phyloP scores from a whole-genome alignment of 1,140 invertebrate genomes.

The Meloidogyne chitwoodi region DNA sequence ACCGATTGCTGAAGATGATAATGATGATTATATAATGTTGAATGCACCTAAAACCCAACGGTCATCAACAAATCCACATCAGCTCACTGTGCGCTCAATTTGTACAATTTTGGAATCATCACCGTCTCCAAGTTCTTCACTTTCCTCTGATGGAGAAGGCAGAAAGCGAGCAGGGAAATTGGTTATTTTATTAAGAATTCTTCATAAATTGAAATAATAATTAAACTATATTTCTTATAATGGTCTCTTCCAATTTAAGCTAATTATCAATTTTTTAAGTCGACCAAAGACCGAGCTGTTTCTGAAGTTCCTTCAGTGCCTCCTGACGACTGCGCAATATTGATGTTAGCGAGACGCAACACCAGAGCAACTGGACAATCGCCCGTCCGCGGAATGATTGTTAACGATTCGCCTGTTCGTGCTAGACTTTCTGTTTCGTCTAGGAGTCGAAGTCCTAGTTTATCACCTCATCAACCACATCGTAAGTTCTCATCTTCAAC shows the following conservation, averaged over 20 bases:
- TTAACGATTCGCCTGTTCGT: neutral
- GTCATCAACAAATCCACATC: neutral
- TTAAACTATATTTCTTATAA: too few relatives aligned
- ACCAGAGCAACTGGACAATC: neutral
- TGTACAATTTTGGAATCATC: conserved; percentile 20
- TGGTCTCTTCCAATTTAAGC: neutral
- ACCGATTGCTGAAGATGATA: conserved; percentile 14
- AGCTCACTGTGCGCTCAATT: conserved; percentile 7
- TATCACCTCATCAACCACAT: neutral
- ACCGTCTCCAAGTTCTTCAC: conserved; percentile 3
- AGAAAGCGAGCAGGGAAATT: neutral
- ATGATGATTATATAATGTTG: conserved; percentile 8
- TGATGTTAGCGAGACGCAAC: neutral
- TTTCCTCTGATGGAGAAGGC: neutral
- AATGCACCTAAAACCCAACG: neutral
- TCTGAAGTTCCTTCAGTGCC: neutral
- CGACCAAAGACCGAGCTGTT: neutral
- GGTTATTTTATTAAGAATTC: neutral
- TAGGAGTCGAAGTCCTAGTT: conserved; percentile 13
- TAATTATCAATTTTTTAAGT: neutral
- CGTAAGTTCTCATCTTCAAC: neutral
- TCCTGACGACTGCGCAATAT: conserved; percentile 1
- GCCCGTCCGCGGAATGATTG: neutral
- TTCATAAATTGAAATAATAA: too few relatives aligned
- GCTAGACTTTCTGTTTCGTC: neutral